Conservation (phyloP, 2,113 vertebrate species). For the Gallinago media region DNA sequence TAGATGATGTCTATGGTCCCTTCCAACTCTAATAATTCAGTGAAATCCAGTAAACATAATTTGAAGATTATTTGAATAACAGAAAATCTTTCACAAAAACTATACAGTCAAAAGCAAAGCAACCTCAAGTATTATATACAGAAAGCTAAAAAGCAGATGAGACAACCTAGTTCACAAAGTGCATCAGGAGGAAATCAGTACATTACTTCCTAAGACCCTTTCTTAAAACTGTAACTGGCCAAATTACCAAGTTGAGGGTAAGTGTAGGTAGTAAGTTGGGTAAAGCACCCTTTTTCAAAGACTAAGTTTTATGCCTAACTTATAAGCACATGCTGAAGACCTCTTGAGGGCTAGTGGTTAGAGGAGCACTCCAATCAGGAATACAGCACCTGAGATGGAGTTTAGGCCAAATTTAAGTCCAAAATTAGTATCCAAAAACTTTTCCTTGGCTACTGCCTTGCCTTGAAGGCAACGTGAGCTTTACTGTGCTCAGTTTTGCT, state of each 20-base stretch:
- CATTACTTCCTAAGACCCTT: background rate
- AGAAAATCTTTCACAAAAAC: background rate
- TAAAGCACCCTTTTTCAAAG: background rate
- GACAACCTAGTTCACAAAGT: background rate
- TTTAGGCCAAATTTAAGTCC: background rate
- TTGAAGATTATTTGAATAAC: background rate
- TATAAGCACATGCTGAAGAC: background rate
- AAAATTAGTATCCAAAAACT: background rate
- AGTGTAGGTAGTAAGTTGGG: background rate
- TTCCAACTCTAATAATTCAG: too few relatives aligned
- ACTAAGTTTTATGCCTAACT: background rate
- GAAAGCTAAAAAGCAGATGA: background rate
- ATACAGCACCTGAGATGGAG: background rate
- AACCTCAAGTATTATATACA: background rate
- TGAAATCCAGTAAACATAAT: background rate
- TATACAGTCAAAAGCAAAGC: background rate
- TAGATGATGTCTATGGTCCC: too few relatives aligned
- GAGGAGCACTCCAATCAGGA: background rate
- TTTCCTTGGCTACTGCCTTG: background rate
- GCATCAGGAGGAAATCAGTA: background rate
- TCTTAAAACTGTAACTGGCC: background rate
- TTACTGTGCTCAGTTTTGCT: background rate
- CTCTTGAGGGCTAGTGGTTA: background rate
- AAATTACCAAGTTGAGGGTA: background rate
- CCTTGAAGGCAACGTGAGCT: background rate